Conservation (phyloP, 2,113 vertebrate genomes). For the Silurus glanis region DNA sequence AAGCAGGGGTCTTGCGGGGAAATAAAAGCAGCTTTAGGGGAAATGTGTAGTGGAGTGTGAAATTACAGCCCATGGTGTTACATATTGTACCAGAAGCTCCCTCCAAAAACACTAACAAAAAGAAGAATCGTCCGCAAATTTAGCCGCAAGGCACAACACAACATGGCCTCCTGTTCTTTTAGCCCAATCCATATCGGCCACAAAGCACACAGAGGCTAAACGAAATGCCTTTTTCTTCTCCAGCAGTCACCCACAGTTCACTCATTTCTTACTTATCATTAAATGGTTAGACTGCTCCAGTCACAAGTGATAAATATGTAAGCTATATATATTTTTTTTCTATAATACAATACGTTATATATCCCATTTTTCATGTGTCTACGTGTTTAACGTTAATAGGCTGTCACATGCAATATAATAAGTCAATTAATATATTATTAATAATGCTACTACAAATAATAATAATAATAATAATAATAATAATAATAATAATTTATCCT, state of each 20-base stretch:
- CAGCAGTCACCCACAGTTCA: conserved; percentile 9
- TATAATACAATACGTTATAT: background rate
- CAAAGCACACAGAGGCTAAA: conserved; percentile 49
- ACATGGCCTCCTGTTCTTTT: conserved; percentile 61
- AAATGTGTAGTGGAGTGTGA: conserved; percentile 97
- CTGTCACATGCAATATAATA: background rate
- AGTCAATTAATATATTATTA: conserved; percentile 8
- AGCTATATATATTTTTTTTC: background rate
- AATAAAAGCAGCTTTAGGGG: conserved; percentile 96
- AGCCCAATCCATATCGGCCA: conserved; percentile 53
- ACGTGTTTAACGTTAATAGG: background rate
- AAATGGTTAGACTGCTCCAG: background rate
- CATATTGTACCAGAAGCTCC: conserved; percentile 99
- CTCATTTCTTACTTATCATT: conserved; percentile 10
- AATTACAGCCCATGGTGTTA: conserved; percentile 99
- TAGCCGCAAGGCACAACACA: conserved; percentile 81
- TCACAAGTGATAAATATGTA: background rate
- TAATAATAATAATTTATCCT: background rate
- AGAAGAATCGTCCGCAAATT: conserved; percentile 84
- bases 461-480: conserved; percentile 5
- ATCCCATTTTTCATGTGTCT: background rate
- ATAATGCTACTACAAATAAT: background rate
- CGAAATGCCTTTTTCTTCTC: background rate
- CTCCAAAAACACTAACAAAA: conserved; percentile 78
- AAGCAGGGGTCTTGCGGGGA: conserved; percentile 88